Conservation (phyloP, 2,888 invertebrate genomes). For the Caenorhabditis sp. region DNA sequence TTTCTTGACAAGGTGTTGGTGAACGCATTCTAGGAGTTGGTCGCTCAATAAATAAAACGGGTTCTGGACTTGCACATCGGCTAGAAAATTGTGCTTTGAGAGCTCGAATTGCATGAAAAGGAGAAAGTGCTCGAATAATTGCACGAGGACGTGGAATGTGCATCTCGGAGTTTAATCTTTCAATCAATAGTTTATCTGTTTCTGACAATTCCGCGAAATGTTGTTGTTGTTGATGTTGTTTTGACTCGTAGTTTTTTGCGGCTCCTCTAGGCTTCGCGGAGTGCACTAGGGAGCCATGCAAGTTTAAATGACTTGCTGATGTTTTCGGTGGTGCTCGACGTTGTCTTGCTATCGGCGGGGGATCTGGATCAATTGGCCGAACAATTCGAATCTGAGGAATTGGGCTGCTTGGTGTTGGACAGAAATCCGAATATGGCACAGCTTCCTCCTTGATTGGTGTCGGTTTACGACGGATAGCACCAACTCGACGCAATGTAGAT, state of each 20-base stretch:
- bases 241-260: conserved; percentile 41
- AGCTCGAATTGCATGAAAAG: conserved; percentile 38
- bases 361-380: conserved; percentile 36
- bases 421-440: conserved; percentile 47
- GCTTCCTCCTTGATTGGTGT: conserved; percentile 34
- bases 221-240: conserved; percentile 28
- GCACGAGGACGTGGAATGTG: conserved; percentile 56
- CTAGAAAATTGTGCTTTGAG: conserved; percentile 29
- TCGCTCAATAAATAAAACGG: conserved; percentile 22
- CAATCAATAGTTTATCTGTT: conserved; percentile 56
- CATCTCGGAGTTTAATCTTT: conserved; percentile 54
- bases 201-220: conserved; percentile 53
- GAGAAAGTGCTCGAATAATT: conserved; percentile 48
- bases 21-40: conserved; percentile 25
- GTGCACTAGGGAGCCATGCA: conserved; percentile 56
- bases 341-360: conserved; percentile 29
- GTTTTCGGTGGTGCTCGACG: conserved; percentile 32
- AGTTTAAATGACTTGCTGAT: conserved; percentile 50
- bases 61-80: conserved; percentile 33
- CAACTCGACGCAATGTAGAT: conserved; percentile 36
- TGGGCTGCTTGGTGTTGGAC: conserved; percentile 26
- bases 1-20: conserved; percentile 27
- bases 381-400: conserved; percentile 33
- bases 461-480: conserved; percentile 44
- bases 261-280: conserved; percentile 61